Evolutionary conservation across 2,797 vertebrate species (phyloP).

Genomic region (Picus viridis): DNA sequence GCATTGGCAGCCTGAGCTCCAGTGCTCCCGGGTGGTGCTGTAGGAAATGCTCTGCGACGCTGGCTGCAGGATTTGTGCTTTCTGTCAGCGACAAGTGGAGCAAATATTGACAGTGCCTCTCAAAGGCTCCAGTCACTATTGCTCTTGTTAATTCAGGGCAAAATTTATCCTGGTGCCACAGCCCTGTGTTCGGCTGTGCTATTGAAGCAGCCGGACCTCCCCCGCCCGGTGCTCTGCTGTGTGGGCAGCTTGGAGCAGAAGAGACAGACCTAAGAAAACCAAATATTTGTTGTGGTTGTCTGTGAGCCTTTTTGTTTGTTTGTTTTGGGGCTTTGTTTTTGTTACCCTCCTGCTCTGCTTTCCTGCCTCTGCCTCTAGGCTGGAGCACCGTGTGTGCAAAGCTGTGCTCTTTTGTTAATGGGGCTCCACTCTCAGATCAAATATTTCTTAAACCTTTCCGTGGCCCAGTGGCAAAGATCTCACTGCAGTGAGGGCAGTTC

Average conservation of each 20-base stretch:
- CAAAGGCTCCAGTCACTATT: constrained; percentile 43
- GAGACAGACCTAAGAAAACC: not conserved
- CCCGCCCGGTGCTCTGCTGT: not conserved
- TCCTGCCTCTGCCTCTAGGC: not conserved
- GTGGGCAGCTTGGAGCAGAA: not conserved
- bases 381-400: not conserved
- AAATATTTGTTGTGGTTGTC: not conserved
- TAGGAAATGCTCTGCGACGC: not conserved
- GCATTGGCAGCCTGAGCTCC: not conserved
- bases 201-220: not conserved
- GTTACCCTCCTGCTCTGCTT: not conserved
- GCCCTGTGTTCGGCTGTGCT: not conserved
- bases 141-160: constrained; percentile 57
- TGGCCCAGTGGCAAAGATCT: not conserved
- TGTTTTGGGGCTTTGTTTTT: not conserved
- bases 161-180: constrained; percentile 37
- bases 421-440: not conserved
- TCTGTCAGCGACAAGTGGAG: constrained; percentile 50
- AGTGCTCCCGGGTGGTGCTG: not conserved
- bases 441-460: not conserved
- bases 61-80: not conserved
- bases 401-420: not conserved
- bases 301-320: not conserved
- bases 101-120: constrained; percentile 68
- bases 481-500: not conserved